phyloP scores from a whole-genome alignment of 2,113 vertebrate species.

The Triplophysa rosa region DNA sequence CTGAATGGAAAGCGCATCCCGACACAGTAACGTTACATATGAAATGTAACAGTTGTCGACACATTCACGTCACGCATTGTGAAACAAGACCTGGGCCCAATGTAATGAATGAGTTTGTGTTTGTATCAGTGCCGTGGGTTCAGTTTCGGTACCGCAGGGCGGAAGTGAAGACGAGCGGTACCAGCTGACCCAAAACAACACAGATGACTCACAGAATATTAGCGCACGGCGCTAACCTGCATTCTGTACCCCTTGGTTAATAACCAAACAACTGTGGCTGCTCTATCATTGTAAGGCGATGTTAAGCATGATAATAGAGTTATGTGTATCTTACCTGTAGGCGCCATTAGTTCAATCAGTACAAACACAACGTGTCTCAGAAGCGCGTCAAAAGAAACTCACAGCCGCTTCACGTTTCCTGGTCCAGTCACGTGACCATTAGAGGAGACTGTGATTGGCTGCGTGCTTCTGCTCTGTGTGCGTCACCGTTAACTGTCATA shows the following conservation, averaged over 20 bases:
- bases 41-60: too few relatives aligned
- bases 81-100: too few relatives aligned
- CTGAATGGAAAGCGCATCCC: too few relatives aligned
- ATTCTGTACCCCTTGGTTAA: neutral
- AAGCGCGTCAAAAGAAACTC: neutral
- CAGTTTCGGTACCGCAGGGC: too few relatives aligned
- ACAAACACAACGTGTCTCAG: constrained; percentile 1
- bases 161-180: neutral
- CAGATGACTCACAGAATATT: neutral
- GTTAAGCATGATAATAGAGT: too few relatives aligned
- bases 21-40: too few relatives aligned
- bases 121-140: neutral
- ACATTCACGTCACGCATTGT: too few relatives aligned
- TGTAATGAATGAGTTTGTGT: neutral
- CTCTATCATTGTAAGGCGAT: neutral
- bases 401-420: neutral
- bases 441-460: neutral
- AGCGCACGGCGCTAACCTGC: neutral
- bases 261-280: neutral
- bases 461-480: neutral
- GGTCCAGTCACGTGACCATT: constrained; percentile 8
- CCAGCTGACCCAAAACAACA: neutral
- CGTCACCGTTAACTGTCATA: too few relatives aligned
- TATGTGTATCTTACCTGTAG: constrained; percentile 41
- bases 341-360: constrained; percentile 42